Evolutionary conservation across 2,797 vertebrate genomes (phyloP), one percentile per base, ranked within the genome.

Genomic region (Myotis myotis): DNA sequence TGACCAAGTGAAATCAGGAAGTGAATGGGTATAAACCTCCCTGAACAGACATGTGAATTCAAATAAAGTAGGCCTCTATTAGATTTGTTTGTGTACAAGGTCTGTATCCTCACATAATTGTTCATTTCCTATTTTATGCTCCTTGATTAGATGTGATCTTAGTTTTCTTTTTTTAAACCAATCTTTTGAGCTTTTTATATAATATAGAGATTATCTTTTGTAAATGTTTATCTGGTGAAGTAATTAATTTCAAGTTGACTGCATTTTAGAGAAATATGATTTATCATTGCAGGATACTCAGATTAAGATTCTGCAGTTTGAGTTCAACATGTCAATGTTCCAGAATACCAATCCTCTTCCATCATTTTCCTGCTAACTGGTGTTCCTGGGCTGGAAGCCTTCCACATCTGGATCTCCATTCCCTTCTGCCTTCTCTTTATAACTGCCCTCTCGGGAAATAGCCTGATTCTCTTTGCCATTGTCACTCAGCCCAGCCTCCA

Each of bases 391-490:
- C 57, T 96, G 28, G 96, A 95, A 93, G 57, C 16, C 30, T 92
- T 89, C 64, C 96, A 97, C n/a, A 80, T 22, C 17, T 87, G 75
- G 96, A 92, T 97, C 72, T 95, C 89, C 81, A 95, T 87, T 51
- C 53, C 71, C 4, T 95, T 96, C 68, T 82, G 91, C 44, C 51
- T 86, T 66, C 82, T 94, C 28, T 96, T 98, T 44, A 95, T 98
- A 1, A 98, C 98, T 0, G 82, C 98, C 41, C 98, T 98, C 44
- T 96, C 97, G 5, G 98, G 98, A 44, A 22, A 98, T 70, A 97
- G 98, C 33, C 98, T 98, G 16, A 97, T 98, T 57, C 94, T 99
- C 6, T 83, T 98, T 25, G 96, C 95, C 17, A 91, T 98, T 75
- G 93, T 81, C 87, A 91, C 36, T 44, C 72, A 95, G 87, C 57